Base-by-base conservation (phyloP, 2,797 vertebrate genomes). In the Lepus oiostolus region DNA sequence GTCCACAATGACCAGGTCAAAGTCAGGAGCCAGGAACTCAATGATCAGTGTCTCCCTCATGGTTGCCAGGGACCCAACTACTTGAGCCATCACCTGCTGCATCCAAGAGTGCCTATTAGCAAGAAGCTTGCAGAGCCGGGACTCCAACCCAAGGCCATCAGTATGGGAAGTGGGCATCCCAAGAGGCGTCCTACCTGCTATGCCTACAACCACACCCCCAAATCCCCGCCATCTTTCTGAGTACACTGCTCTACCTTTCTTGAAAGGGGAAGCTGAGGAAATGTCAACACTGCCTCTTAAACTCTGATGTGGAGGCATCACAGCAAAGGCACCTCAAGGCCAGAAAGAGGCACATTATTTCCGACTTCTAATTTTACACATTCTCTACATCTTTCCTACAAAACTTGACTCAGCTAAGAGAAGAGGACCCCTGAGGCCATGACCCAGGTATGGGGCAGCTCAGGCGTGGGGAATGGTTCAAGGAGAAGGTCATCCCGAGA, bases 281-380 rank as follows among this genome's bases (percentile, higher is more conserved):
- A 92, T 94, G 62, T 30, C 13, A 79, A n/a, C 30, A 87, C 0
- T 3, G 14, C 32, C 79, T 93, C 79, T 90, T 68, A 58, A 72
- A 93, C 47, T 80, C 76, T 38, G 35, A 82, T 62, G 92, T 72
- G 54, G 26, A 96, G 63, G 21, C 32, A 92, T 84, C 12, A 70
- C 80, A 85, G 68, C 58, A 76, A 76, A 47, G 28, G 6, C 38
- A 65, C 79, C 35, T 74, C 38, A 35, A 90, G 52, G 24, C 24
- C 24, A 81, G 65, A 85, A 87, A 77, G n/a, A 81, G 19, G 42
- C 14, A 42, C 2, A 63, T 28, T 24, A 32, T 87, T 13, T 21
- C 1, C 10, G 16, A 54, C 42, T 96, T 91, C 17, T n/a, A 28
- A 76, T 81, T 81, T 52, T 90, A 16, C 3, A 32, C 47, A 58